These are phyloP conservation scores for Beroe forskalii DNA, from an alignment of 37 sponge, comb jelly and placozoan species.

Conservation along the genomic window DNA sequence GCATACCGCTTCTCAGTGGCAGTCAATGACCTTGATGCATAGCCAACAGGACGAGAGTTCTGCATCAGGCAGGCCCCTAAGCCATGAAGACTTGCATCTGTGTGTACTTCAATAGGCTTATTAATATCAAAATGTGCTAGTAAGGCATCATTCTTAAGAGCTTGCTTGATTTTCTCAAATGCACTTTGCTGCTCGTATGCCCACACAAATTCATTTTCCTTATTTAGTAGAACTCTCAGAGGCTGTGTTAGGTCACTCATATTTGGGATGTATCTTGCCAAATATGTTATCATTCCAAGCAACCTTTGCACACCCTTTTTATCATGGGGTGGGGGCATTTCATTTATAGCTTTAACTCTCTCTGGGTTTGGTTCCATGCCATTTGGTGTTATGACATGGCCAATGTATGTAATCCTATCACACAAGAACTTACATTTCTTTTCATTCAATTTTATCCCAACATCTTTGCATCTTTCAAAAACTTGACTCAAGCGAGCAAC, in stretches of 20 bases:
- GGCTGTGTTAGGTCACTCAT: conserved; percentile 66
- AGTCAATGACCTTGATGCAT: conserved; percentile 59
- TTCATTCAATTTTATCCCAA: conserved; percentile 68
- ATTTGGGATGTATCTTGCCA: conserved; percentile 68
- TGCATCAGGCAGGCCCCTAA: conserved; percentile 67
- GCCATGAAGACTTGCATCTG: conserved; percentile 68
- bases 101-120: conserved; percentile 44
- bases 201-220: conserved; percentile 69
- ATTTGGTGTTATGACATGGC: conserved; percentile 55
- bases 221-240: conserved; percentile 65
- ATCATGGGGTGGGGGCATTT: conserved; percentile 47
- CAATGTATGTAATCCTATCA: conserved; percentile 51
- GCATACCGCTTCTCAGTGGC: background rate
- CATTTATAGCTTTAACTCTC: conserved; percentile 48
- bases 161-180: conserved; percentile 61
- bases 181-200: conserved; percentile 60
- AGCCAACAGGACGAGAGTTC: conserved; percentile 53
- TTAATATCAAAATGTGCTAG: conserved; percentile 66
- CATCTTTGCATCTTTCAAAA: conserved; percentile 58
- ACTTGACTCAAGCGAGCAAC: conserved; percentile 50
- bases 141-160: conserved; percentile 55
- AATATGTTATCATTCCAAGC: conserved; percentile 72
- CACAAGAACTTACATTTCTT: conserved; percentile 68
- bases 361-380: conserved; percentile 69
- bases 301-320: conserved; percentile 65